Conservation (phyloP, 2,113 vertebrate genomes). For the Astur gentilis region DNA sequence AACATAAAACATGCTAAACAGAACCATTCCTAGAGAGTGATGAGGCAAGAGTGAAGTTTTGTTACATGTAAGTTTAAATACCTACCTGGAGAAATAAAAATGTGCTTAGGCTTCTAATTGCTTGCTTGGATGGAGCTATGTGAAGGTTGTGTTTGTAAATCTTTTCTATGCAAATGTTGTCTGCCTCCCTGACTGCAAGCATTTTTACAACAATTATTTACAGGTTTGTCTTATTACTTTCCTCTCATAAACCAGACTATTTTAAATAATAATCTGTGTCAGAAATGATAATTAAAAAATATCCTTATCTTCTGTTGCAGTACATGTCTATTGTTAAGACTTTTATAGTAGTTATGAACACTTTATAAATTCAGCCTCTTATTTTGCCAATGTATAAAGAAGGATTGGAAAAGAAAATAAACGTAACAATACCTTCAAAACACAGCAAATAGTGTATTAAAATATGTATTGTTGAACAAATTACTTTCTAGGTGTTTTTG, state of each 20-base stretch:
- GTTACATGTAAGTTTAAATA: slow-evolving; percentile 41
- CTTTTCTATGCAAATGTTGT: slow-evolving; percentile 51
- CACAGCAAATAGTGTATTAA: not conserved
- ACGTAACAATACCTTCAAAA: not conserved
- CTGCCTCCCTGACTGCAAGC: slow-evolving; percentile 56
- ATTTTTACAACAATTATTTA: slow-evolving; percentile 73
- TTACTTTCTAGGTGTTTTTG: slow-evolving; percentile 9
- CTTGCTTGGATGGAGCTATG: slow-evolving; percentile 43
- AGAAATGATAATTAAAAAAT: slow-evolving; percentile 71
- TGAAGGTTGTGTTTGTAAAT: slow-evolving; percentile 57
- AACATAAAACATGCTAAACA: slow-evolving; percentile 22
- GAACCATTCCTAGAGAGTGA: slow-evolving; percentile 54
- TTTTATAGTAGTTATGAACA: slow-evolving; percentile 60
- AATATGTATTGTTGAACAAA: slow-evolving; percentile 47
- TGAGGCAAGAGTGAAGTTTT: slow-evolving; percentile 39
- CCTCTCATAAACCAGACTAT: slow-evolving; percentile 50
- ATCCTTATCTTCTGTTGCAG: slow-evolving; percentile 67
- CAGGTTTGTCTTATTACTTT: slow-evolving; percentile 66
- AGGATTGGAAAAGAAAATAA: slow-evolving; percentile 50
- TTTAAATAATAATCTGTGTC: slow-evolving; percentile 70
- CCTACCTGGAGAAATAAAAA: slow-evolving; percentile 50
- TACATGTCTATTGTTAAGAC: slow-evolving; percentile 45
- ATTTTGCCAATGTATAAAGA: slow-evolving; percentile 48
- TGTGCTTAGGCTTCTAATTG: slow-evolving; percentile 63
- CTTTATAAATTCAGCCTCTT: slow-evolving; percentile 54